These are phyloP conservation scores for Glaucidium brasilianum DNA, from an alignment of 2,113 vertebrate species.

Conservation along the genomic window DNA sequence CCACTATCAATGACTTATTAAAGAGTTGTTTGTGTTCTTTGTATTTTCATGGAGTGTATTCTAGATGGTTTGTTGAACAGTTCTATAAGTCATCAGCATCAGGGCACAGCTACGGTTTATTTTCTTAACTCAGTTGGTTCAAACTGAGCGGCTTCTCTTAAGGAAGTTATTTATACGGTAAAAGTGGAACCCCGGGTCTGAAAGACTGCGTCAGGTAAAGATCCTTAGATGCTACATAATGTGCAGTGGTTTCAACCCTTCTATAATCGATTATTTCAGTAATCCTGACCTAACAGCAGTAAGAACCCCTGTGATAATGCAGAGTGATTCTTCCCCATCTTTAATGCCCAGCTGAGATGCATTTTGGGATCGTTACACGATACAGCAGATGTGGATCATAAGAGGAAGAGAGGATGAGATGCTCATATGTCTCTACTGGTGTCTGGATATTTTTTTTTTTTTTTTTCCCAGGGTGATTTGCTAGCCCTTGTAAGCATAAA, in stretches of 20 bases:
- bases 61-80: conserved; percentile 5
- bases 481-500: neutral
- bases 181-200: neutral
- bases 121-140: neutral
- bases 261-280: neutral
- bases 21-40: neutral
- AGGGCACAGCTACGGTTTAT: neutral
- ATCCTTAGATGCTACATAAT: neutral
- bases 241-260: neutral
- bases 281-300: neutral
- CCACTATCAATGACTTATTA: neutral
- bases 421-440: neutral
- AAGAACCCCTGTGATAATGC: neutral
- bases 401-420: neutral
- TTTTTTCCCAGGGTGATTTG: neutral
- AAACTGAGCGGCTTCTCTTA: neutral
- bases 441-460: neutral
- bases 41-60: neutral
- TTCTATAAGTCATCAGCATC: neutral
- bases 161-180: neutral
- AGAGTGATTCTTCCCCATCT: neutral
- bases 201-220: neutral
- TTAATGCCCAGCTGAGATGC: neutral
- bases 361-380: rapidly evolving
- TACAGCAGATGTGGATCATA: rapidly evolving